phyloP scores from a whole-genome alignment of 2,113 vertebrate species.

The Catharus fuscescens region DNA sequence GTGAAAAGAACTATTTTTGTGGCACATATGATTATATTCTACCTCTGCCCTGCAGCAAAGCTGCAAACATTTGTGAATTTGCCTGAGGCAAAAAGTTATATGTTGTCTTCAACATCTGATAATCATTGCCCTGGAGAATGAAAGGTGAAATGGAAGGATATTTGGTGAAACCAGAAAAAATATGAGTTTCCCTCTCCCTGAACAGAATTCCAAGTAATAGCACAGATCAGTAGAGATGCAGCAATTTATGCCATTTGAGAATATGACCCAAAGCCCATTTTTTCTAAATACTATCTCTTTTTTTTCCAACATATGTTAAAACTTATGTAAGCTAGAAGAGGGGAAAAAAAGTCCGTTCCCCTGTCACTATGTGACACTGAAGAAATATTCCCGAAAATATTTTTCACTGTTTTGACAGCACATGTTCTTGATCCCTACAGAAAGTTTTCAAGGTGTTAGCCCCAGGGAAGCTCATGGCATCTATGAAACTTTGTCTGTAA shows the following conservation, averaged over 20 bases:
- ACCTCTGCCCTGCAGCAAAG: conserved; percentile 51
- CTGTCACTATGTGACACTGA: background rate
- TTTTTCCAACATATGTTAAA: background rate
- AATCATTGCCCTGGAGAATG: conserved; percentile 37
- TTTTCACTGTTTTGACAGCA: background rate
- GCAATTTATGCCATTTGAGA: background rate
- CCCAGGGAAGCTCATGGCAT: background rate
- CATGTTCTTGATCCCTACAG: background rate
- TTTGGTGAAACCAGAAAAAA: conserved; percentile 18
- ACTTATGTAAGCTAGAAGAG: background rate
- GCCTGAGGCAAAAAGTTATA: conserved; percentile 46
- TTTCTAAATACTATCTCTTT: background rate
- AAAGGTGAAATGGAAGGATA: conserved; percentile 40
- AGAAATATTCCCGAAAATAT: background rate
- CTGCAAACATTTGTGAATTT: conserved; percentile 51
- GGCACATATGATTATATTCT: conserved; percentile 50
- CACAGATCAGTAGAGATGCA: background rate
- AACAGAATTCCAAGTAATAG: background rate
- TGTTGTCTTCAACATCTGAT: conserved; percentile 53
- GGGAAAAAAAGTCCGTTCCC: background rate
- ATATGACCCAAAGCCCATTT: background rate
- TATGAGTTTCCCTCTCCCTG: background rate
- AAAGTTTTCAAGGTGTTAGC: background rate
- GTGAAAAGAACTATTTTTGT: background rate
- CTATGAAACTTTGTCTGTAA: background rate